Conservation (phyloP, 2,113 vertebrate species). For the Trematocara nigrifrons region DNA sequence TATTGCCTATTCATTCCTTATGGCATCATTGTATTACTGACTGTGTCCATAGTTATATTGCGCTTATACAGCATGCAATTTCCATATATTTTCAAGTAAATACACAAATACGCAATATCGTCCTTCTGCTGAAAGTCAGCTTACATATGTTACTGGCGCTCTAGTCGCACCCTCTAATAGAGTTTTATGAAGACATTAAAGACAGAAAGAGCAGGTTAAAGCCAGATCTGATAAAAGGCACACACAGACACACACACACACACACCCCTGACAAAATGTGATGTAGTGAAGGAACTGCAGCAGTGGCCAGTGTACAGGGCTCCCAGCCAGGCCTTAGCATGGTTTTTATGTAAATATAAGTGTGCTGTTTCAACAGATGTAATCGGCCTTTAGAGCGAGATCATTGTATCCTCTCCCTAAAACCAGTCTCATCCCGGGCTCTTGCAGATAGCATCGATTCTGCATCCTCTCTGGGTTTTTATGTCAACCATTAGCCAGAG, state of each 20-base stretch:
- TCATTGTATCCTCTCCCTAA: slow-evolving; percentile 39
- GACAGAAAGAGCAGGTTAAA: not conserved
- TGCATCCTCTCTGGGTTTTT: slow-evolving; percentile 22
- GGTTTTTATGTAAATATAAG: slow-evolving; percentile 49
- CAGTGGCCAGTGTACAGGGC: not conserved
- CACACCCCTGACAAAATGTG: not conserved
- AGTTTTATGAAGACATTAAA: not conserved
- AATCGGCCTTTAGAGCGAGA: slow-evolving; percentile 42
- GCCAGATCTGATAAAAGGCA: slow-evolving; percentile 11
- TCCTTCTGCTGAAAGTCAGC: not conserved
- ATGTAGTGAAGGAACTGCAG: not conserved
- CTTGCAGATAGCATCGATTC: slow-evolving; percentile 46
- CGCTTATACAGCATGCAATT: not conserved
- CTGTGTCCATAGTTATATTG: not conserved
- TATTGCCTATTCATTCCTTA: not conserved
- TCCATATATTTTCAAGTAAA: not conserved
- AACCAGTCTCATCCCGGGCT: slow-evolving; percentile 26
- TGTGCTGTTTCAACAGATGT: slow-evolving; percentile 44
- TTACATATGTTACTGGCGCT: not conserved
- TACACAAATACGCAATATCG: not conserved
- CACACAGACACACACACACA: not conserved
- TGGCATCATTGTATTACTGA: not conserved
- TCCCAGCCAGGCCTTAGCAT: not conserved
- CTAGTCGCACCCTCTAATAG: not conserved
- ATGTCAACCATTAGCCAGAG: slow-evolving; percentile 50